phyloP scores from a whole-genome alignment of 1,140 invertebrate genomes.

The Rhagoletis pomonella region DNA sequence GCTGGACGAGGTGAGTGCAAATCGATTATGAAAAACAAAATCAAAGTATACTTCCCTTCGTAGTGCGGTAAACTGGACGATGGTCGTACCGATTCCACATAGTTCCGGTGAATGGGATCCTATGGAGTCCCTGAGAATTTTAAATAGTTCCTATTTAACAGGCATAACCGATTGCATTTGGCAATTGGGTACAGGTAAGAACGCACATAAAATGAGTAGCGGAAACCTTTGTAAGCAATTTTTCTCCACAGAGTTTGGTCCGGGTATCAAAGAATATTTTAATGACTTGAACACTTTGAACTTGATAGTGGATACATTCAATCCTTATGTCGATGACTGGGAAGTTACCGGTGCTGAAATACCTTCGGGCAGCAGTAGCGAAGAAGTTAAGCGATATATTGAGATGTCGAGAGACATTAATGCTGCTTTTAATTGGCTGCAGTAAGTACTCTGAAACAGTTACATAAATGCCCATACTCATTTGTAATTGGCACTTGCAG shows the following conservation, averaged over 20 bases:
- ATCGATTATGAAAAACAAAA: neutral
- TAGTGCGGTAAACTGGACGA: slow-evolving; percentile 68
- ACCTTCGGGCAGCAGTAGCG: slow-evolving; percentile 67
- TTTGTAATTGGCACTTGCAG: slow-evolving; percentile 33
- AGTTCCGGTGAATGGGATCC: slow-evolving; percentile 70
- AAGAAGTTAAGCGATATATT: slow-evolving; percentile 68
- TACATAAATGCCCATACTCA: neutral
- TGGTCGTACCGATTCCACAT: slow-evolving; percentile 72
- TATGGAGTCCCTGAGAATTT: slow-evolving; percentile 69
- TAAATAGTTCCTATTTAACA: slow-evolving; percentile 70
- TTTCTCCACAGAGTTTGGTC: slow-evolving; percentile 64
- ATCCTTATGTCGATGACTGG: slow-evolving; percentile 67
- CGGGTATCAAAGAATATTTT: slow-evolving; percentile 67
- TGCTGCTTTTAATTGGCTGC: slow-evolving; percentile 69
- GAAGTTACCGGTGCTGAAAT: slow-evolving; percentile 70
- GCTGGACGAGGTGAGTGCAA: slow-evolving; percentile 67
- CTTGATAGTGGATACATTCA: slow-evolving; percentile 70
- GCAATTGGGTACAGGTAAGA: slow-evolving; percentile 67
- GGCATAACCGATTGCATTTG: slow-evolving; percentile 71
- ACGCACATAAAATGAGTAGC: too few species aligned
- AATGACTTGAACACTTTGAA: slow-evolving; percentile 68
- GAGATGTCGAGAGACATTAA: slow-evolving; percentile 69
- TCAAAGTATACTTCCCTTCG: neutral
- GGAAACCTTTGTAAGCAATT: neutral
- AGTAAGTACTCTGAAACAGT: slow-evolving; percentile 63